Evolutionary conservation across 2,888 invertebrate species (phyloP), one percentile per base, ranked within the genome.

Genomic region (Prostheceraeus crozeri): DNA sequence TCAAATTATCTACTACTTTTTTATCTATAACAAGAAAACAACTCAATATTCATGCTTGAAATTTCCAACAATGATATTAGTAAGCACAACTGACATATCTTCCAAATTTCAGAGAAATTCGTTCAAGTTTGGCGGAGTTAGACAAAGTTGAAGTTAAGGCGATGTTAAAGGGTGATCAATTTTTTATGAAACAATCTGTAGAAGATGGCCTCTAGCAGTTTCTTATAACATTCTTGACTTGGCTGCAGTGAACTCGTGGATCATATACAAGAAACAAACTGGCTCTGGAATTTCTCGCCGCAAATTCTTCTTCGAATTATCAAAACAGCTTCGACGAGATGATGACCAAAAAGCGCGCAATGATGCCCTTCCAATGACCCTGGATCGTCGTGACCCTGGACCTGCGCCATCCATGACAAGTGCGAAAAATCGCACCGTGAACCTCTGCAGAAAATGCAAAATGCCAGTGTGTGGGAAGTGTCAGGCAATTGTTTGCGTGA

Each of bases 171-270:
- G n/a, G n/a, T n/a, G n/a, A n/a, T n/a, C n/a, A n/a, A n/a, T n/a
- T n/a, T n/a, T n/a, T n/a, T n/a, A n/a, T n/a, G n/a, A n/a, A n/a
- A n/a, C n/a, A n/a, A n/a, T n/a, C n/a, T 27, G 25, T 27, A 21
- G 52, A 27, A 21, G 52, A 23, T 51, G 52, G 52, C 52, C 52
- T 27, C 23, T 51, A 51, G 52, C 52, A 51, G 52, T 28, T 51
- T 51, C 25, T 28, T 51, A 14, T 27, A 51, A 51, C 40, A 4
- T 40, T 16, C 40, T 40, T 40, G 40, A 40, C 40, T 40, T 40
- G 40, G 40, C 40, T 40, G 40, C 40, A 40, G 40, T 40, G 40
- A 40, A 40, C 40, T 40, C 40, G 14, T 40, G 40, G 40, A 40
- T 40, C 40, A 40, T 40, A 16, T 40, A 16, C 40, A 16, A 23